Evolutionary conservation across 2,888 invertebrate genomes (phyloP), one percentile per base, ranked within the genome.

Genomic region (Callyntrura guangdongensis): DNA sequence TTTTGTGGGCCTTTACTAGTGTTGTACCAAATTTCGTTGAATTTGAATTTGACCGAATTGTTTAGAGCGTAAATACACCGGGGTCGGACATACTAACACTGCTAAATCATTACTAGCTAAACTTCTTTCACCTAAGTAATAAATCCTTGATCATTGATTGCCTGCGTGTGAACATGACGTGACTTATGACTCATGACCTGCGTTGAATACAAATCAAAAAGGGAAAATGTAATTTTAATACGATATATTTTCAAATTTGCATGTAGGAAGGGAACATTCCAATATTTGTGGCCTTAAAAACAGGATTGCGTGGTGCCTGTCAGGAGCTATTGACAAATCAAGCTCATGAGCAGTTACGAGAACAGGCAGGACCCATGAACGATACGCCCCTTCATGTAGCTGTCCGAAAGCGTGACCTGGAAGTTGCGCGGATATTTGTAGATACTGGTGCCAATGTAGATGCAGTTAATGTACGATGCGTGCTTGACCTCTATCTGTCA

Each of bases 341-440:
- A 95, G 97, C 98, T 83, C 97, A 97, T 82, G 98, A 98, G 94
- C 99, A 99, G 95, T 96, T 99, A 72, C 97, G 93, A 45, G 92
- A 87, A 14, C 87, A 92, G 25, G 86, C 92, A 0, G 94, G 94
- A 20, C 91, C 91, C 77, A 97, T 97, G 94, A 99, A 99, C 67
- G 99, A 99, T 95, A 98, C 98, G 17, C 98, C 98, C 22, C 96
- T 99, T 77, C 99, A 99, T 96, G 96, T 99, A 94, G 99, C 99
- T 45, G 98, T 98, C n/a, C 96, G 98, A 94, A 96, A 98, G 94
- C 96, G 98, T 94, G 99, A 99, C 95, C 97, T 98, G 93, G 99
- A 99, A 94, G 97, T 99, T 97, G 97, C 98, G 53, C 96, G 98
- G 86, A 97, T 99, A 94, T 96, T 99, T 94, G 97, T 99, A 49